These are phyloP conservation scores for Champsocephalus esox DNA, from an alignment of 2,797 vertebrate species.

Conservation along the genomic window DNA sequence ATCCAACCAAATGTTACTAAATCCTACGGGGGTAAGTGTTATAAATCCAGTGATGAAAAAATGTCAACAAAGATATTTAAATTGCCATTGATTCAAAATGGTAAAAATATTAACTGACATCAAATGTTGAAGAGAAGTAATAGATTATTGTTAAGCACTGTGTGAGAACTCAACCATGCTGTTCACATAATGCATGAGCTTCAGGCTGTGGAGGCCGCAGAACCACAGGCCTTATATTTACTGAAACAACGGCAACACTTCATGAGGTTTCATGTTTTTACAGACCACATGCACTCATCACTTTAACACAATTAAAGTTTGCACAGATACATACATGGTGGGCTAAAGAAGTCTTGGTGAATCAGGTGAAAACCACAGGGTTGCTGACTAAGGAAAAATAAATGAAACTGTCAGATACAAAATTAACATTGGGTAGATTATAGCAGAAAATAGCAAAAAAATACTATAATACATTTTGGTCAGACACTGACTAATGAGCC, in stretches of 20 bases:
- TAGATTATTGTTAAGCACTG: background rate
- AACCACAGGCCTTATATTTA: conserved; percentile 1
- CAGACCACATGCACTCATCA: conserved; percentile 5
- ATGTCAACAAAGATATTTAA: background rate
- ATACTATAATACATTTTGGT: background rate
- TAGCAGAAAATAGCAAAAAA: too few species aligned
- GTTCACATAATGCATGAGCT: background rate
- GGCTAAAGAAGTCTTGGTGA: background rate
- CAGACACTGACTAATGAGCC: background rate
- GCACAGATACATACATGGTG: background rate
- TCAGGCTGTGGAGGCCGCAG: background rate
- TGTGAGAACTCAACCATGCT: background rate
- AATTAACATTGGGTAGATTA: too few species aligned
- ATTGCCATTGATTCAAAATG: background rate
- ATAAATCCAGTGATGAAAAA: background rate
- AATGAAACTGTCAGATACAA: too few species aligned
- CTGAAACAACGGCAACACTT: background rate
- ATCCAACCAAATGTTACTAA: background rate
- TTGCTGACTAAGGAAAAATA: background rate
- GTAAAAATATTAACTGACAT: background rate
- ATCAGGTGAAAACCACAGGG: conserved; percentile 17
- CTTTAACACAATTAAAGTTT: background rate
- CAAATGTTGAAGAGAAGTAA: background rate
- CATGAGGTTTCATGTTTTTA: background rate
- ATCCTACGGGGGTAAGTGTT: background rate